Base-by-base conservation (phyloP, 2,113 vertebrate genomes). In the Barnardius zonarius region DNA sequence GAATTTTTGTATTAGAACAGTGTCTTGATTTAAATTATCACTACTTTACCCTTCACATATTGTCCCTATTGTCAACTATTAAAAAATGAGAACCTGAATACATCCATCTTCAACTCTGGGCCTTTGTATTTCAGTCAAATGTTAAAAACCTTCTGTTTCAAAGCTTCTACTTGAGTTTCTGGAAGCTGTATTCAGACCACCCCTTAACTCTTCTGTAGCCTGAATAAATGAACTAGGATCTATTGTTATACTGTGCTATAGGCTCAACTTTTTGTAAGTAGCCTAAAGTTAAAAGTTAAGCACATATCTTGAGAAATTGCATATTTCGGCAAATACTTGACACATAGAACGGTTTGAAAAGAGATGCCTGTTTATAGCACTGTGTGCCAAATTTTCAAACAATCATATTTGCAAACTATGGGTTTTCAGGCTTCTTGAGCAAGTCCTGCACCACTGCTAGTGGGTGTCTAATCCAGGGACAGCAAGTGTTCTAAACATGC, bases 351-450 rank as follows among this genome's bases (percentile, higher is more conserved):
- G 20, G 17, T 64, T 73, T 35, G 46, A 55, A 74, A 86, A 84
- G 11, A 0, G 0, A 15, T 68, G 13, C 5, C 7, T 22, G 2
- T 43, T 78, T 35, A 11, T 23, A 55, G 33, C 19, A 20, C 23
- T 46, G 3, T n/a, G 18, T 57, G 23, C 6, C 43, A 28, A n/a
- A 91, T n/a, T 76, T 18, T 35, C 39, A 51, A 43, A 28, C 20
- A 59, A 17, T 35, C 1, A 0, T 57, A 25, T 43, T 51, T 84
- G 14, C 14, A 67, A 39, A 61, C 25, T 20, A 3, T 14, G 30
- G 4, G 12, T 8, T 85, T 77, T 67, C 35, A 48, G 66, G 30
- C 3, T 75, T 86, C 15, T 74, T 39, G 55, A 66, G 11, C n/a
- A 62, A 85, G 9, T 24, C 44, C 69, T 88, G 23, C 27, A 48